phyloP scores from a whole-genome alignment of 1,140 invertebrate genomes.

The Plutomurus gul region DNA sequence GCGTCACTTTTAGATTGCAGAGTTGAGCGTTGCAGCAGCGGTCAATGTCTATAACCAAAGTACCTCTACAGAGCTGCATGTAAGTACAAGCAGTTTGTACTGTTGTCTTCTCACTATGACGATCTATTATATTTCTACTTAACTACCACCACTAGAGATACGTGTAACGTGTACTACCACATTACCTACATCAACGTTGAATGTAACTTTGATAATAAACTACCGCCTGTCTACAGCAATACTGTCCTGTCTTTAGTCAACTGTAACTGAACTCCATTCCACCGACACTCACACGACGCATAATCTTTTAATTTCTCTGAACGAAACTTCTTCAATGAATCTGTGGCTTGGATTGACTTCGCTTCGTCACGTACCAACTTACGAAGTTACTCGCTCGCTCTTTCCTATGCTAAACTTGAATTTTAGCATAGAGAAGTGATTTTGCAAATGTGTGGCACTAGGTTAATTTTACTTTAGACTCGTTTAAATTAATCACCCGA shows the following conservation, averaged over 20 bases:
- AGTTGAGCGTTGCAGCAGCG: not conserved
- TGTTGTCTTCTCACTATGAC: too few species aligned
- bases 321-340: too few species aligned
- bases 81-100: not conserved
- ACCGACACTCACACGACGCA: not conserved
- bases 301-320: slow-evolving; percentile 15
- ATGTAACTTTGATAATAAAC: slow-evolving; percentile 28
- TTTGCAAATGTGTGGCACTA: not conserved
- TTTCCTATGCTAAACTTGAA: slow-evolving; percentile 4
- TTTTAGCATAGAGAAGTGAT: slow-evolving; percentile 29
- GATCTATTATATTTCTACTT: too few species aligned
- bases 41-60: not conserved
- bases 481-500: not conserved
- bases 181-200: slow-evolving; percentile 20
- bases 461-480: slow-evolving; percentile 2
- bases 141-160: too few species aligned
- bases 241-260: not conserved
- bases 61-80: not conserved
- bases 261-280: not conserved
- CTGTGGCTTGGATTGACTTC: too few species aligned
- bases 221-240: slow-evolving; percentile 13
- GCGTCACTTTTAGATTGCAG: not conserved
- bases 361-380: too few species aligned
- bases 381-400: not conserved
- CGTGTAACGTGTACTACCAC: too few species aligned